phyloP scores from a whole-genome alignment of 2,797 vertebrate genomes.

The Prionace glauca region DNA sequence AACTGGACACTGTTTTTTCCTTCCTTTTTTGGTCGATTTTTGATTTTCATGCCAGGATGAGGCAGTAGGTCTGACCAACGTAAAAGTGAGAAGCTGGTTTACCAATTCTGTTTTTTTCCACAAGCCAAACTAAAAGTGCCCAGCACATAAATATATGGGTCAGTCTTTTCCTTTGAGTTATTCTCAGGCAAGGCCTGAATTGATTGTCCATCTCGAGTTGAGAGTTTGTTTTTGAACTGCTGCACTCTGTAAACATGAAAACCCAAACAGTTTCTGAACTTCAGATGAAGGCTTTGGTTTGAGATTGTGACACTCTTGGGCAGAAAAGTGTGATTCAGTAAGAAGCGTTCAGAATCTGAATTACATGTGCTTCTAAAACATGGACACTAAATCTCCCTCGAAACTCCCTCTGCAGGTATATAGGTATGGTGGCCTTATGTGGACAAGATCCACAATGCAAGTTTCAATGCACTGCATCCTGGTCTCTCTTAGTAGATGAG shows the following conservation, averaged over 20 bases:
- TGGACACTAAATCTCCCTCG: neutral
- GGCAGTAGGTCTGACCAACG: neutral
- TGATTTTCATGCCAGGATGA: neutral
- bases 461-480: neutral
- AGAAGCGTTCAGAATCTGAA: neutral
- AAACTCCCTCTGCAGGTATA: neutral
- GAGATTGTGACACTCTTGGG: neutral
- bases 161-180: neutral
- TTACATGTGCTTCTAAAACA: neutral
- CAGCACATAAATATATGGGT: neutral
- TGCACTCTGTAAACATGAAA: neutral
- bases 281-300: neutral
- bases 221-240: neutral
- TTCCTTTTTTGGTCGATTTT: neutral
- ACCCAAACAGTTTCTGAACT: neutral
- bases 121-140: neutral
- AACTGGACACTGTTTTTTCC: neutral
- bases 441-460: neutral
- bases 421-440: neutral
- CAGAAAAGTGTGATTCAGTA: neutral
- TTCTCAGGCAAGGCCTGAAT: neutral
- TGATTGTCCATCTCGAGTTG: neutral
- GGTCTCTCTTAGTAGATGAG: too few relatives aligned
- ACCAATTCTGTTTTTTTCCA: neutral
- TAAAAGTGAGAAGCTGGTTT: neutral